Conservation (phyloP, 1,140 invertebrate species). For the Drosophila mojavensis region DNA sequence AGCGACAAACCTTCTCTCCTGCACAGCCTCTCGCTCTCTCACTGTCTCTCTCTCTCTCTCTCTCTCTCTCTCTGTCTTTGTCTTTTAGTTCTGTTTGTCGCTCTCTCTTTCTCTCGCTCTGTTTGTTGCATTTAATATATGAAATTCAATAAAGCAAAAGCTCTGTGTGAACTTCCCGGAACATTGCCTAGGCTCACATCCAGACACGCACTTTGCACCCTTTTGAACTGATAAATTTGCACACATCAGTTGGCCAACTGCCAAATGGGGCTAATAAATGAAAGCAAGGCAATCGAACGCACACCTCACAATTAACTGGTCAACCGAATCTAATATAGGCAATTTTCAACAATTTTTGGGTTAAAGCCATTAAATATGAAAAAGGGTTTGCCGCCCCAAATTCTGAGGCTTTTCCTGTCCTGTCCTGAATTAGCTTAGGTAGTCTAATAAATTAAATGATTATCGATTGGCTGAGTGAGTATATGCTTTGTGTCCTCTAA, state of each 20-base stretch:
- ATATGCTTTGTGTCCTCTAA: too few species aligned
- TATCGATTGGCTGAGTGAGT: too few species aligned
- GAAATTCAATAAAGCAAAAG: slow-evolving; percentile 61
- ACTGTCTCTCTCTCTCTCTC: background rate
- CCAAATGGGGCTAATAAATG: slow-evolving; percentile 60
- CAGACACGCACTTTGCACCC: slow-evolving; percentile 6
- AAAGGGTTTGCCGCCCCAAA: background rate
- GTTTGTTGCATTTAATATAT: slow-evolving; percentile 21
- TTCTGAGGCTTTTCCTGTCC: background rate
- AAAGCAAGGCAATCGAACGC: slow-evolving; percentile 7
- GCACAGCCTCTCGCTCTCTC: background rate
- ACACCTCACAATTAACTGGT: slow-evolving; percentile 28
- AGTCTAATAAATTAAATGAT: slow-evolving; percentile 1
- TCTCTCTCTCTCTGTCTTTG: background rate
- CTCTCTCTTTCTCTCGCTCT: slow-evolving; percentile 1
- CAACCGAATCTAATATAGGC: slow-evolving; percentile 55
- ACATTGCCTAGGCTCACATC: background rate
- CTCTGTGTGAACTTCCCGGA: slow-evolving; percentile 21
- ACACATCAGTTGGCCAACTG: slow-evolving; percentile 8
- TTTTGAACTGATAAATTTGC: slow-evolving; percentile 4
- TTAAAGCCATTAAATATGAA: slow-evolving; percentile 20
- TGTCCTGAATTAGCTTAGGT: slow-evolving; percentile 26
- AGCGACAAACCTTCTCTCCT: background rate
- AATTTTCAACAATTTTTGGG: slow-evolving; percentile 57
- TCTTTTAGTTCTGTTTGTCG: background rate